Evolutionary conservation across 2,113 vertebrate genomes (phyloP), one percentile per base, ranked within the genome.

Genomic region (Orycteropus afer): DNA sequence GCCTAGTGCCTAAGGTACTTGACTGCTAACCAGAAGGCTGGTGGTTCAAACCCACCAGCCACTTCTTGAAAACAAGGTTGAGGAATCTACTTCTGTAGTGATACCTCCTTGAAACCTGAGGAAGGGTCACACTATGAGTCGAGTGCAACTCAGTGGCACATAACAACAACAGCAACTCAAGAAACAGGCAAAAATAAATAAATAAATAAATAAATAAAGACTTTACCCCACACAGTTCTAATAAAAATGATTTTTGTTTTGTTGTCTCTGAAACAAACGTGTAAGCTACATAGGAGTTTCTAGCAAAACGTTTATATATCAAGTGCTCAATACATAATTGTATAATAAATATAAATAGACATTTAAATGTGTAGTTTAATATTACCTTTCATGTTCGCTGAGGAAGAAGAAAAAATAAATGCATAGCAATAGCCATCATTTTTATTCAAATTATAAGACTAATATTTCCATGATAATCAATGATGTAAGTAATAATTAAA

Each of bases 241-340:
- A 55, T n/a, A 89, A 89, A 65, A 93, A 55, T 59, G n/a, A 80
- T 69, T 84, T 85, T 65, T 81, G 23, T 61, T 53, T 84, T 94
- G 3, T 49, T 77, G 17, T 4, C 76, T 71, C 4, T 5, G 0
- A 85, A 80, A 25, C 12, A 40, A 86, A 93, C 84, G n/a, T 23
- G 23, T 18, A 65, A 53, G 2, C n/a, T 76, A 40, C 9, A 18
- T 4, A 40, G 25, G 11, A 59, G 79, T 89, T 83, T 80, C 2
- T 23, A 49, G 32, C 63, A 49, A 1, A 55, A 0, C 1, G n/a
- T 71, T 86, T 45, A 57, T 6, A 53, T n/a, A 15, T 10, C 49
- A 61, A 61, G 7, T 25, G 37, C 14, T 92, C 32, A 61, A 49
- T 71, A 79, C 89, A 17, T 67, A 76, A 17, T 86, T 89, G 0